A percentile compares a stretch with the other conserved stretches of the same genome.
phyloP scores from a whole-genome alignment of 2,797 vertebrate species.

The Diplodus puntazzo region DNA sequence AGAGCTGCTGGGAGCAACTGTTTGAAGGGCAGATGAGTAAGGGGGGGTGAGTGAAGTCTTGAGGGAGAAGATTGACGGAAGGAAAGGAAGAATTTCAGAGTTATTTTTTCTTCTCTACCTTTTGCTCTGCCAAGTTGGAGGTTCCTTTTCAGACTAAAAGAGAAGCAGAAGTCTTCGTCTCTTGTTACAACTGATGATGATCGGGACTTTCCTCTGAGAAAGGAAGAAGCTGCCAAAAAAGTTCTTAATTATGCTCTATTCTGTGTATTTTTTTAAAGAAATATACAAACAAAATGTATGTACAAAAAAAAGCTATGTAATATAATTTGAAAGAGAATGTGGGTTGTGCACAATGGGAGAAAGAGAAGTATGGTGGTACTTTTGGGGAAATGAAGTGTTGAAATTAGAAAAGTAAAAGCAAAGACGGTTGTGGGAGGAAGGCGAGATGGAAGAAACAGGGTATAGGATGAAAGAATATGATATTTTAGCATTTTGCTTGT shows the following conservation, averaged over 20 bases:
- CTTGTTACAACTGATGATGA: constrained; percentile 52
- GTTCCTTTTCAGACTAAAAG: constrained; percentile 69
- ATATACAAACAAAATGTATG: constrained; percentile 79
- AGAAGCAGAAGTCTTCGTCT: constrained; percentile 61
- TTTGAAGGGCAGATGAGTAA: constrained; percentile 77
- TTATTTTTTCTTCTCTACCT: constrained; percentile 62
- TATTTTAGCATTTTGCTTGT: constrained; percentile 62
- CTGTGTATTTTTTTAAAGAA: constrained; percentile 82
- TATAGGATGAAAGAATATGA: constrained; percentile 69
- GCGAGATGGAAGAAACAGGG: constrained; percentile 80
- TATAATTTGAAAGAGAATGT: constrained; percentile 78
- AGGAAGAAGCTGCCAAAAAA: constrained; percentile 86
- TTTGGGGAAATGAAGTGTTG: constrained; percentile 60
- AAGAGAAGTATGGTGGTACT: constrained; percentile 54
- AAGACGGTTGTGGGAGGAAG: constrained; percentile 41
- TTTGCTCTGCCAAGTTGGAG: constrained; percentile 62
- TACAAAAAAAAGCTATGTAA: constrained; percentile 80
- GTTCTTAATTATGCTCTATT: constrained; percentile 71
- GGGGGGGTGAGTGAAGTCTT: constrained; percentile 58
- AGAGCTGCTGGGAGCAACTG: constrained; percentile 92
- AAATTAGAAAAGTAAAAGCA: constrained; percentile 47
- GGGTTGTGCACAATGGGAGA: constrained; percentile 73
- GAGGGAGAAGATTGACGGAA: constrained; percentile 67
- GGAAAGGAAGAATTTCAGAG: constrained; percentile 66
- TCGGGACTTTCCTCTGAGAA: constrained; percentile 69